Evolutionary conservation across 2,113 vertebrate genomes (phyloP), one percentile per base, ranked within the genome.

Genomic region (Myanophis thanlyinensis): DNA sequence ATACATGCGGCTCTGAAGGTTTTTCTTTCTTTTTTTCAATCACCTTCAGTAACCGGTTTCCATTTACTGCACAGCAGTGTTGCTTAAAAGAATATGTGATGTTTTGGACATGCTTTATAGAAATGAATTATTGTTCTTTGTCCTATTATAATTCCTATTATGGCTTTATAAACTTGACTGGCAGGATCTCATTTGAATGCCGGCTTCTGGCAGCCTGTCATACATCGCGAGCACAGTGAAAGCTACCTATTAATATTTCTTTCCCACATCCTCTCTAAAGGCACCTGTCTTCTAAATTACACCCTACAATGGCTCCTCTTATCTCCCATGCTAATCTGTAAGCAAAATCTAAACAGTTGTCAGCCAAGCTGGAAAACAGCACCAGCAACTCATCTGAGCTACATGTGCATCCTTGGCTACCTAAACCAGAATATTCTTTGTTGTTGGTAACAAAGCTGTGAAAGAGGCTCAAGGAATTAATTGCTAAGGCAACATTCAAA

Each of bases 151-250:
- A 96, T 95, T 97, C 95, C 96, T 92, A 27, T 94, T 92, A 96
- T 20, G 48, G 94, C 93, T 94, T 84, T 95, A 87, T 94, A 92
- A 94, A 96, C 91, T 92, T 97, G 97, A 95, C 86, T 93, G 96
- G 95, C 89, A 94, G 0, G 1, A n/a, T 93, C 96, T 96, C 97
- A 94, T 97, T 96, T 96, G 92, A 35, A 73, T 40, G 52, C 89
- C 11, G 7, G 93, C 96, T 97, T 97, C 93, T 96, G 96, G 97
- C 96, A 97, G 95, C 90, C 97, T 96, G 96, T 97, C 96, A 97
- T 95, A 95, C 18, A 30, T 91, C 96, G 96, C 95, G 94, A 95
- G 96, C 93, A 92, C 54, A 91, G 94, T 2, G 5, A 94, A 92
- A 95, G 89, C 52, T 0, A 89, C 89, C 95, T 46, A 93, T 96